Evolutionary conservation across 2,888 invertebrate species (phyloP), one percentile per base, ranked within the genome.

Genomic region (Megaustenia siamemsis): DNA sequence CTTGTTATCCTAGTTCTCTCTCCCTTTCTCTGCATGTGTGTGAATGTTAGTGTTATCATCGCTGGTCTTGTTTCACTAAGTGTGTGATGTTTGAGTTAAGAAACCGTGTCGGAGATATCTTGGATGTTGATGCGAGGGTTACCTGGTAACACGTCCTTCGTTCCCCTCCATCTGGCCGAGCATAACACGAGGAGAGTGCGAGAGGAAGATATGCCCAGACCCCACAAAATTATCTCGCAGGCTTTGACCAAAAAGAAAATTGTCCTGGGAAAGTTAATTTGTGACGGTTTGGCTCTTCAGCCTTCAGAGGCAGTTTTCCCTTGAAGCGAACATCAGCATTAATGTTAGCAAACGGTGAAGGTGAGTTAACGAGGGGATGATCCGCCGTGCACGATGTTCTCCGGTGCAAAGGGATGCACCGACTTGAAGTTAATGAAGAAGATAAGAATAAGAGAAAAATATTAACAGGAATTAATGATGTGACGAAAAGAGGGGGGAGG

Each of bases 281-380:
- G n/a, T 71, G 38, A 28, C 2, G 12, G 40, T 40, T 71, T 71
- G 40, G 24, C n/a, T 15, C 3, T 43, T 43, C 8, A n/a, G 43
- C 43, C 71, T n/a, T 71, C 71, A 71, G 43, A 71, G 71, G 45
- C n/a, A 43, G 28, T 43, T 6, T 43, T 71, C 71, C 45, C 43
- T 43, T 71, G 24, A 45, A 71, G 43, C 8, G 10, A 1, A 71
- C n/a, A 71, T 40, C 45, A 71, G 45, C 45, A 45, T 28, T n/a
- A 71, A n/a, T 10, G 40, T n/a, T 40, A 71, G 45, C 35, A n/a
- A 63, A 63, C 45, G 43, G 18, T 69, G 40, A 38, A 3, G 38
- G 38, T 18, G 15, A 71, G 43, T 43, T 45, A 43, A 43, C 43
- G n/a, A n/a, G 56, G n/a, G 21, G 21, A 5, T 56, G 56, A n/a